Percentiles rank a stretch among this genome's conserved stretches.
Evolutionary conservation across 64 coral and sea anemone genomes (phyloP).

Genomic region (Montipora efflorescens): DNA sequence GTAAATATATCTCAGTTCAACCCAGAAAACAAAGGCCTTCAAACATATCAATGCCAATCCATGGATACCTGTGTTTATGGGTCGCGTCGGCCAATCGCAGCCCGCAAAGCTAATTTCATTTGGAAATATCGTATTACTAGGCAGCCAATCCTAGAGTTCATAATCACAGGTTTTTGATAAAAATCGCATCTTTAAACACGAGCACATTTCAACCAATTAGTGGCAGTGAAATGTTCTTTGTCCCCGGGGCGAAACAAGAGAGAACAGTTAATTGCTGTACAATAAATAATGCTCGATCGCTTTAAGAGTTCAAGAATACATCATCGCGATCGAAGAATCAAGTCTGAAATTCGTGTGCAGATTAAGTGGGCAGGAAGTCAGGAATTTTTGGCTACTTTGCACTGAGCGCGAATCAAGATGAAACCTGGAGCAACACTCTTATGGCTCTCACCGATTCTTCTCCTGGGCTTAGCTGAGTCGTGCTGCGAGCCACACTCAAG

Average conservation of each 20-base stretch:
- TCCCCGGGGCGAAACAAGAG: conserved; percentile 84
- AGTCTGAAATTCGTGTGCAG: conserved; percentile 9
- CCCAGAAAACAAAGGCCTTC: conserved; percentile 36
- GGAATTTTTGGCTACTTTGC: conserved; percentile 19
- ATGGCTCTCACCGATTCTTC: conserved; percentile 43
- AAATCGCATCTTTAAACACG: conserved; percentile 90
- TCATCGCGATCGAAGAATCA: conserved; percentile 38
- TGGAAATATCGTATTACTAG: conserved; percentile 79
- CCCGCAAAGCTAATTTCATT: conserved; percentile 65
- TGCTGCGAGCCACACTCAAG: conserved; percentile 56
- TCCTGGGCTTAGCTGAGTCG: conserved; percentile 22
- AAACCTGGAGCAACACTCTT: conserved; percentile 20
- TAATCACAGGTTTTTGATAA: conserved; percentile 84
- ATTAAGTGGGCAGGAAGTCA: conserved; percentile 48
- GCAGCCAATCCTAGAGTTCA: conserved; percentile 73
- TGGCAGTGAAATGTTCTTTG: conserved; percentile 84
- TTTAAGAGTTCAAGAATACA: conserved; percentile 64
- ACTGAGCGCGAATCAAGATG: conserved; percentile 15
- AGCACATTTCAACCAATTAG: conserved; percentile 94
- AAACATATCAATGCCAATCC: conserved; percentile 21
- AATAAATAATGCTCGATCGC: conserved; percentile 80
- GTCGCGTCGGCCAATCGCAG: conserved; percentile 66
- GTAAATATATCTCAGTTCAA: conserved; percentile 1
- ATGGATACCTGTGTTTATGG: conserved; percentile 66
- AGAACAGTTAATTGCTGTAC: conserved; percentile 84